Evolutionary conservation across 2,797 vertebrate genomes (phyloP), one percentile per base, ranked within the genome.

Genomic region (Crenuchus spilurus): DNA sequence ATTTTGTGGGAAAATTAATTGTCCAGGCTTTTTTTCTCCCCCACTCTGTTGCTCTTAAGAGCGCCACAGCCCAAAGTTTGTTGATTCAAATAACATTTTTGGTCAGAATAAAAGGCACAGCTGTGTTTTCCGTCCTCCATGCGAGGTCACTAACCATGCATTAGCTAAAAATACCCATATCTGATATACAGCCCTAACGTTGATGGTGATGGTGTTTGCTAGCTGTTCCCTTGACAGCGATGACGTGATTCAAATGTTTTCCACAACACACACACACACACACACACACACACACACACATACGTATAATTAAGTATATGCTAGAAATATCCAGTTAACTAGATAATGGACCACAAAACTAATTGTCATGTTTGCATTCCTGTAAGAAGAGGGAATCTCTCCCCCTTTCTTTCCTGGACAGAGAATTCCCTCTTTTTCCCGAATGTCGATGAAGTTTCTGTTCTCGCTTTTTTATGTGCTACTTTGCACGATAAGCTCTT

Each of bases 1-100:
- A 90, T 91, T 93, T 91, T 95, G 92, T 95, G 93, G 94, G 94
- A 94, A 96, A 95, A 94, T 91, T 92, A 91, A 95, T 94, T 94
- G 92, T 92, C 58, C 33, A 18, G 88, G 91, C 91, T 88, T 92
- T 91, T 90, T 91, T 90, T 78, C 86, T 88, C 86, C 86, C 87
- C 86, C 86, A 63, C 26, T 85, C 88, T 90, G 91, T 90, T 91
- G 86, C 86, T 80, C 80, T 89, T 84, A 86, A 88, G 90, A 91
- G 92, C 93, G 93, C 90, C 91, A 89, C 88, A 72, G 92, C 94
- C 87, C 88, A 90, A 94, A 94, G 88, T 93, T 94, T 92, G 89
- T 94, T 93, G 86, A 88, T 89, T 91, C 87, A 92, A 88, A 92
- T 91, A 92, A 90, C 90, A 91, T 89, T 94, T 90, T 91, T 88